These are phyloP conservation scores for Chloroclystis v-ata DNA, from an alignment of 2,888 invertebrate species.

Conservation along the genomic window DNA sequence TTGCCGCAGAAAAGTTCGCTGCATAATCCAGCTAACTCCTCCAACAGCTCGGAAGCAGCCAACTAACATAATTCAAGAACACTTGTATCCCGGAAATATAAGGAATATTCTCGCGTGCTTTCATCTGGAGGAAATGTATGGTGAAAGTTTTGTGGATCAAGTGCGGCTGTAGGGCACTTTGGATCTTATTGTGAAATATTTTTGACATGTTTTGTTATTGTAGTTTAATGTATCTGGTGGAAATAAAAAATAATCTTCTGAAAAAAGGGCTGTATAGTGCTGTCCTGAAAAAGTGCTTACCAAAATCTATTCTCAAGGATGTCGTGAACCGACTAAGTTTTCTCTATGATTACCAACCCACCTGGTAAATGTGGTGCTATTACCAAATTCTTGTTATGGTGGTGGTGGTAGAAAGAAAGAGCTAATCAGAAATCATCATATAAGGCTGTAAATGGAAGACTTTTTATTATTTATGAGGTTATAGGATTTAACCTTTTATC, in stretches of 20 bases:
- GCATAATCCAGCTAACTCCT: not conserved
- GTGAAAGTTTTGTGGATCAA: not conserved
- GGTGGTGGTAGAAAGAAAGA: too few species aligned
- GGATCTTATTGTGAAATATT: not conserved
- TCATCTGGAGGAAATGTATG: not conserved
- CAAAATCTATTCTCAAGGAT: too few species aligned
- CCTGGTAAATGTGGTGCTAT: too few species aligned
- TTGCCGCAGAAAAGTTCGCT: not conserved
- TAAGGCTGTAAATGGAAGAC: too few species aligned
- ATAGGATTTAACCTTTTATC: not conserved
- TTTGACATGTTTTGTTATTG: not conserved
- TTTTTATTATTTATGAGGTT: not conserved
- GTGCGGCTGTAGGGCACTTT: not conserved
- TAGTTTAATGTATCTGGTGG: not conserved
- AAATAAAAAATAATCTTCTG: too few species aligned
- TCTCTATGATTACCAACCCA: too few species aligned
- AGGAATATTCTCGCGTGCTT: constrained; percentile 3
- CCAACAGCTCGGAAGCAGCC: not conserved
- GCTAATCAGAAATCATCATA: too few species aligned
- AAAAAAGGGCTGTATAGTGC: too few species aligned
- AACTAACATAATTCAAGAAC: constrained; percentile 6
- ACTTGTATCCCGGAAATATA: constrained; percentile 2
- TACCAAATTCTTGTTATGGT: too few species aligned
- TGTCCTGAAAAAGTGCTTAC: too few species aligned
- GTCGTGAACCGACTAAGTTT: too few species aligned